These are phyloP conservation scores for Gnathonemus longibarbis DNA, from an alignment of 2,113 vertebrate species.

Conservation along the genomic window DNA sequence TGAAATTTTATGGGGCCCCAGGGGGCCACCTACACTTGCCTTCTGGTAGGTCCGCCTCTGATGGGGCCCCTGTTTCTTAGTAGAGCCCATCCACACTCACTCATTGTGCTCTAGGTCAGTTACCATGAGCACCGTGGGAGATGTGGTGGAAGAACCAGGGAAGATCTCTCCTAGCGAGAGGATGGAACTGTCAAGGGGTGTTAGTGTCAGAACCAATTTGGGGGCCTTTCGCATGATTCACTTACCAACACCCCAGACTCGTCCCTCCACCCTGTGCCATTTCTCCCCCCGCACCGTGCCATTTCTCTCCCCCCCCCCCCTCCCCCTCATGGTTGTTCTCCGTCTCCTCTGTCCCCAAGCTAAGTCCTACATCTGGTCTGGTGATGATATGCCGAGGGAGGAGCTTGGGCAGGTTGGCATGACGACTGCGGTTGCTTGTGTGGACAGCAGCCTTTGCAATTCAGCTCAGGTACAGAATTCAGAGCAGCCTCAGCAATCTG, in stretches of 20 bases:
- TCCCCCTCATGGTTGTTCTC: neutral
- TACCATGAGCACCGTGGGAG: neutral
- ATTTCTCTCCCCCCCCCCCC: too few species aligned
- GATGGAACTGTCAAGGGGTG: neutral
- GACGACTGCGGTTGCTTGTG: conserved; percentile 46
- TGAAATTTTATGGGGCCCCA: neutral
- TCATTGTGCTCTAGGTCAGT: neutral
- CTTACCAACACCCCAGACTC: neutral
- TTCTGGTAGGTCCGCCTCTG: neutral
- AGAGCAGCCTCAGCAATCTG: neutral
- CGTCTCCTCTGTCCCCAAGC: neutral
- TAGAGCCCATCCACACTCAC: neutral
- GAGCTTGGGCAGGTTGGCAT: conserved; percentile 47
- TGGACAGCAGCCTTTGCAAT: neutral
- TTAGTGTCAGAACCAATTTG: neutral
- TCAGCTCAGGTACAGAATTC: neutral
- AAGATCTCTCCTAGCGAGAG: neutral
- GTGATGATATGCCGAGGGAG: conserved; percentile 21
- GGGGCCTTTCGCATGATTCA: neutral
- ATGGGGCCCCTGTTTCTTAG: neutral
- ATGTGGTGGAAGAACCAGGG: neutral
- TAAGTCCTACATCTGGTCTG: conserved; percentile 14
- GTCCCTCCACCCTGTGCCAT: neutral
- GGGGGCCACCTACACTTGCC: neutral
- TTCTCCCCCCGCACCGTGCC: neutral